Conservation (phyloP, 2,888 invertebrate species). For the Plutella xylostella region DNA sequence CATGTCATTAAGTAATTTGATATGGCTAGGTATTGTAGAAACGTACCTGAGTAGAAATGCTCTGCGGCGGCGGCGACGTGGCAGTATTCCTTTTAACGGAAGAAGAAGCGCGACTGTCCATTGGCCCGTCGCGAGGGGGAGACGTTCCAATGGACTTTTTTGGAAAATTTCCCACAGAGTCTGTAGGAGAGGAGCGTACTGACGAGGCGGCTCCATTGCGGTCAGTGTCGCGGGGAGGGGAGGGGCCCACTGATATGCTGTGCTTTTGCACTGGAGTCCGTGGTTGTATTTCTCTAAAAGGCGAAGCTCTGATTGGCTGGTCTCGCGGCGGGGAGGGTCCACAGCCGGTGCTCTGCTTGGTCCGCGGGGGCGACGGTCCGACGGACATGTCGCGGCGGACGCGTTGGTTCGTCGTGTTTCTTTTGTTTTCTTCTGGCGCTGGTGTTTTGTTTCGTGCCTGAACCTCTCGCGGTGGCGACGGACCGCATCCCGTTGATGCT, state of each 20-base stretch:
- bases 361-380: slow-evolving; percentile 50
- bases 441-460: not conserved
- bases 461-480: slow-evolving; percentile 70
- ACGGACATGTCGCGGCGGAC: slow-evolving; percentile 47
- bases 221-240: slow-evolving; percentile 38
- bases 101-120: slow-evolving; percentile 27
- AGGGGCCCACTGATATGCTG: slow-evolving; percentile 47
- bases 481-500: slow-evolving; percentile 72
- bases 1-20: too few relatives aligned
- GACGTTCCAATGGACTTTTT: slow-evolving; percentile 67
- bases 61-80: slow-evolving; percentile 89
- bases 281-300: not conserved
- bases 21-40: too few relatives aligned
- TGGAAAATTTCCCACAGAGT: slow-evolving; percentile 26
- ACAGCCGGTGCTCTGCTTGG: slow-evolving; percentile 13
- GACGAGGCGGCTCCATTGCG: not conserved
- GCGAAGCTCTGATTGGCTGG: not conserved
- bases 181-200: slow-evolving; percentile 2
- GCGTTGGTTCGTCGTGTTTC: slow-evolving; percentile 18
- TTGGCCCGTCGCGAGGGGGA: slow-evolving; percentile 31
- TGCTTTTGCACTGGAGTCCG: slow-evolving; percentile 19
- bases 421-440: slow-evolving; percentile 14
- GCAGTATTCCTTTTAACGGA: slow-evolving; percentile 82
- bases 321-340: slow-evolving; percentile 26
- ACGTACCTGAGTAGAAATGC: slow-evolving; percentile 84